Conservation (phyloP, 2,113 vertebrate genomes). For the zebrafish (Danio rerio) region DNA sequence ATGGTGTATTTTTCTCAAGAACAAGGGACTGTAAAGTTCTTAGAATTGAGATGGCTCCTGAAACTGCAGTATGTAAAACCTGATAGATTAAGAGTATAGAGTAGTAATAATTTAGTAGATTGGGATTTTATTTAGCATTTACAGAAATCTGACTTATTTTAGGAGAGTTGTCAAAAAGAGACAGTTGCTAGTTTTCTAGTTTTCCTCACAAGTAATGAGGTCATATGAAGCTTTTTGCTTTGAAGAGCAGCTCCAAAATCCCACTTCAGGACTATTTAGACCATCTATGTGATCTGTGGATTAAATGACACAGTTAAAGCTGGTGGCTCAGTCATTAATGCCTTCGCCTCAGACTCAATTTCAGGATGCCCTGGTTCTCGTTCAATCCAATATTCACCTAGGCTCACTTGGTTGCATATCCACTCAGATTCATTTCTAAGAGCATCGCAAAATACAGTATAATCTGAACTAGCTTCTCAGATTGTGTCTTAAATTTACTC, state of each 20-base stretch:
- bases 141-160: background rate
- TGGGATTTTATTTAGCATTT: background rate
- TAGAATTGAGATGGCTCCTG: no score
- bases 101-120: no score
- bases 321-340: conserved; percentile 34
- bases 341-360: conserved; percentile 27
- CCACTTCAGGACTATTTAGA: conserved; percentile 40
- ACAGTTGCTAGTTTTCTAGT: background rate
- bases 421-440: background rate
- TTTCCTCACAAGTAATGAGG: conserved; percentile 20
- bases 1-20: background rate
- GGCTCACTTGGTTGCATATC: conserved; percentile 27
- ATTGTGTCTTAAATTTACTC: background rate
- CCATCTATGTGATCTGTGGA: conserved; percentile 41
- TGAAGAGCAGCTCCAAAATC: conserved; percentile 36
- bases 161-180: background rate
- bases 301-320: conserved; percentile 45
- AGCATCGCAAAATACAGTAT: background rate
- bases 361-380: conserved; percentile 49
- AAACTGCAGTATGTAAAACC: no score
- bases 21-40: no score
- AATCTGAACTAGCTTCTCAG: background rate
- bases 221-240: conserved; percentile 6
- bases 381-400: conserved; percentile 53
- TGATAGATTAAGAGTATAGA: background rate